phyloP scores from a whole-genome alignment of 2,113 vertebrate genomes.

The Paralichthys olivaceus region DNA sequence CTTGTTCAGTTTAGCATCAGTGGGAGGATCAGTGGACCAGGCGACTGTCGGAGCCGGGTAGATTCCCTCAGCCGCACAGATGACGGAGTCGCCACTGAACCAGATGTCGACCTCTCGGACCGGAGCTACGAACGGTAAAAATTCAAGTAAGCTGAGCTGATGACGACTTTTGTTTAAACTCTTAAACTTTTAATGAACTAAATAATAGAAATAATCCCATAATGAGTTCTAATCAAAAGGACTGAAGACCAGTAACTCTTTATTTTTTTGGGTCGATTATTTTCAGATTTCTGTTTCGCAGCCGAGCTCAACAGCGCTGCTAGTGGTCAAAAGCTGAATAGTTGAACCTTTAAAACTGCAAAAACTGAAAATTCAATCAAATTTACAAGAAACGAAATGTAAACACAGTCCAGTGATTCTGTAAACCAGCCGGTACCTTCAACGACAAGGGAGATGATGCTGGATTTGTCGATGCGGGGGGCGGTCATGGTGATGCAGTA shows the following conservation, averaged over 20 bases:
- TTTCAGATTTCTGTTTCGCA: no score
- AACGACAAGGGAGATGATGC: neutral
- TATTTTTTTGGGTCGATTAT: no score
- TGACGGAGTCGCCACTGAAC: neutral
- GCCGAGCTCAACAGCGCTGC: no score
- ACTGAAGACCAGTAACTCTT: no score
- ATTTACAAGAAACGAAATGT: neutral
- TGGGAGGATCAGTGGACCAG: conserved; percentile 24
- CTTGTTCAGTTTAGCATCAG: neutral
- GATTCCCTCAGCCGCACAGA: conserved; percentile 6
- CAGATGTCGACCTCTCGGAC: neutral
- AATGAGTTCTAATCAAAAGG: no score
- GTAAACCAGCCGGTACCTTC: neutral
- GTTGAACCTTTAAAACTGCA: neutral
- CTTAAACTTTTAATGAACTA: no score
- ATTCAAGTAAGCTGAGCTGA: no score
- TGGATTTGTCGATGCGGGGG: neutral
- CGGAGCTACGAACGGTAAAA: neutral
- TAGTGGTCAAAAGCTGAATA: neutral
- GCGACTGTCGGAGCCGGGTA: conserved; percentile 14
- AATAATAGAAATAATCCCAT: no score
- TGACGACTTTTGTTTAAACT: neutral
- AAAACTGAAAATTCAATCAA: neutral
- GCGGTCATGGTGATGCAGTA: conserved; percentile 15
- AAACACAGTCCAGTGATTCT: neutral